Conservation (phyloP, 1,140 invertebrate species). For the Pararge aegeria region DNA sequence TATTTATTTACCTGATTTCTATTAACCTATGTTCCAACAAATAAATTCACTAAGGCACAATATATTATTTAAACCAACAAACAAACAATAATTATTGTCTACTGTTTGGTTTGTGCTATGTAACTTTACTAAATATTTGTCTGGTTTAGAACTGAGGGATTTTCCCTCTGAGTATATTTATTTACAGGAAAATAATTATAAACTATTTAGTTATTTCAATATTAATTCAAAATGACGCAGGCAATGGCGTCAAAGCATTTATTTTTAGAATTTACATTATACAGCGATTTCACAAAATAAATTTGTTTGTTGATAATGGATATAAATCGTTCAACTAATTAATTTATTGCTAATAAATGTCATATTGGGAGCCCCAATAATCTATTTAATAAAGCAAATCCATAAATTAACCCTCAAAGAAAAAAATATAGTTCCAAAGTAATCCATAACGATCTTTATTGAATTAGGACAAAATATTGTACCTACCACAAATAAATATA, state of each 20-base stretch:
- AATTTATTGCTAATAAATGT: constrained; percentile 52
- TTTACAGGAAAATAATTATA: neutral
- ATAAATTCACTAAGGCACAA: too few species aligned
- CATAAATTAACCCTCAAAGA: constrained; percentile 43
- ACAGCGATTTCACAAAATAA: neutral
- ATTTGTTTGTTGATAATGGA: neutral
- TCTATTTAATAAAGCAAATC: constrained; percentile 3
- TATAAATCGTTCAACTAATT: constrained; percentile 28
- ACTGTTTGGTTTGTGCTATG: too few species aligned
- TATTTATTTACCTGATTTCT: too few species aligned
- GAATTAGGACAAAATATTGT: constrained; percentile 49
- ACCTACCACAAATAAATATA: constrained; percentile 53
- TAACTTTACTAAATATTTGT: too few species aligned
- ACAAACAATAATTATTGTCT: too few species aligned
- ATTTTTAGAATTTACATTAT: neutral
- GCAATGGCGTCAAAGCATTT: neutral
- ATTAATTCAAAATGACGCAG: constrained; percentile 8
- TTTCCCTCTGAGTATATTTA: neutral
- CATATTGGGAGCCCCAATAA: constrained; percentile 33
- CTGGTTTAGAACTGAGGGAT: too few species aligned
- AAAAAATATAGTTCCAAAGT: neutral
- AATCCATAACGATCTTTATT: constrained; percentile 34
- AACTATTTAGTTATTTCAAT: neutral
- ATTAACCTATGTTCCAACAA: too few species aligned
- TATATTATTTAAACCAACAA: too few species aligned